Percentiles rank a stretch among this genome's conserved stretches.
phyloP scores from a whole-genome alignment of 2,888 invertebrate species.

The Rhamnusium bicolor region DNA sequence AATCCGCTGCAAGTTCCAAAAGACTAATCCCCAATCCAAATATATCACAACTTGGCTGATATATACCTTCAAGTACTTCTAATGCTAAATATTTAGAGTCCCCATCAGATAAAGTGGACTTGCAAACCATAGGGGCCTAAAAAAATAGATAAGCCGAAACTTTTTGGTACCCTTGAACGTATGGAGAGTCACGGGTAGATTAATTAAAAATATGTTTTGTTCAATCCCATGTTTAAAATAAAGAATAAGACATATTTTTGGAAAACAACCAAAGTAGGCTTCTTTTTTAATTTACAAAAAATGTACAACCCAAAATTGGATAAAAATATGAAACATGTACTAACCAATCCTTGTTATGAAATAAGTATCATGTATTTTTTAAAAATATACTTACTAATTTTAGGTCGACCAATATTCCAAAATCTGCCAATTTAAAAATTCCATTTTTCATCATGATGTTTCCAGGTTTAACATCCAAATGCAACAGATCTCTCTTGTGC shows the following conservation, averaged over 20 bases:
- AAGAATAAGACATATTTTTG: no score
- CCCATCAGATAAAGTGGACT: conserved; percentile 76
- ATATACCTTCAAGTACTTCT: conserved; percentile 77
- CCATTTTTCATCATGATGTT: conserved; percentile 81
- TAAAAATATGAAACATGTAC: no score
- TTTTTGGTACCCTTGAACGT: no score
- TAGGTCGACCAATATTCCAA: conserved; percentile 81
- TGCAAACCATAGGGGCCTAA: conserved; percentile 47
- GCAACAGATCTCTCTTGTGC: conserved; percentile 79
- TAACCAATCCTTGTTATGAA: no score
- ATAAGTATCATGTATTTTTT: no score
- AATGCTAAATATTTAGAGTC: conserved; percentile 84
- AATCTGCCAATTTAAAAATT: conserved; percentile 83
- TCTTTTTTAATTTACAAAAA: no score
- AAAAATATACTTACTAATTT: conserved; percentile 68
- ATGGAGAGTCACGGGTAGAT: no score
- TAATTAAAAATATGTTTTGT: no score
- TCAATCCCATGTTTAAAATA: no score
- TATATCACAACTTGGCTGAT: conserved; percentile 82
- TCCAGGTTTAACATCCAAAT: conserved; percentile 85
- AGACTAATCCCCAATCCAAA: conserved; percentile 83
- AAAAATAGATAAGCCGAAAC: no score
- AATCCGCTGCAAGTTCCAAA: conserved; percentile 80
- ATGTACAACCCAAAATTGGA: no score
- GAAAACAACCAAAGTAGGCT: no score